Base-by-base conservation (phyloP, 2,888 invertebrate genomes). In the Ganaspis brasiliensis region DNA sequence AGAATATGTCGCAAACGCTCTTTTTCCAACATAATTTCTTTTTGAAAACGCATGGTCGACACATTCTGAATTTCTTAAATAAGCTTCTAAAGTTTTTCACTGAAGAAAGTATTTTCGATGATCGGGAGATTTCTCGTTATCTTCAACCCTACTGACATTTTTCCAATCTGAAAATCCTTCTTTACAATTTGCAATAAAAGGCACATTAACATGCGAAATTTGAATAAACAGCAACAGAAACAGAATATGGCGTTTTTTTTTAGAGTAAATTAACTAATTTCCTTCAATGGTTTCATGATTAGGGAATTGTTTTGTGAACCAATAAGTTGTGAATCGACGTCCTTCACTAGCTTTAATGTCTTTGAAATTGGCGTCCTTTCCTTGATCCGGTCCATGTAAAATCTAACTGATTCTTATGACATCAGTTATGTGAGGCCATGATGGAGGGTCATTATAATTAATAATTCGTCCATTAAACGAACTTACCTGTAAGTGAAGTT, bases 21-120 rank as follows among this genome's bases (percentile, higher is more conserved):
- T 55, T 55, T 55, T 19, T 55, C 55, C n/a, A 55, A 55, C 3
- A 55, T n/a, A 55, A 55, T 55, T 55, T 55, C 55, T 55, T 55
- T 55, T 55, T 55, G 55, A 4, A 55, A 55, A 6, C 10, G n/a
- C n/a, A 19, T 55, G 5, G 16, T 55, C 16, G 10, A 55, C 10
- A 10, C 55, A 55, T n/a, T 55, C 16, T 19, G 55, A 55, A 10
- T 55, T 55, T 55, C 55, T 55, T 10, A 55, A 55, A 6, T 10
- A 6, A 19, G 55, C 55, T 10, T 55, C 55, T 5, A 55, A 19
- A 55, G 16, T 55, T 55, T 55, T 19, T 10, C 55, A 55, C 10
- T 55, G 55, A 55, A 55, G 55, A 55, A 55, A n/a, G 10, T 35
- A 55, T 55, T 19, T 55, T 55, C 55, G 21, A 55, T 55, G 55